Evolutionary conservation across 2,797 vertebrate species (phyloP).

Genomic region (Naso thynnoides): DNA sequence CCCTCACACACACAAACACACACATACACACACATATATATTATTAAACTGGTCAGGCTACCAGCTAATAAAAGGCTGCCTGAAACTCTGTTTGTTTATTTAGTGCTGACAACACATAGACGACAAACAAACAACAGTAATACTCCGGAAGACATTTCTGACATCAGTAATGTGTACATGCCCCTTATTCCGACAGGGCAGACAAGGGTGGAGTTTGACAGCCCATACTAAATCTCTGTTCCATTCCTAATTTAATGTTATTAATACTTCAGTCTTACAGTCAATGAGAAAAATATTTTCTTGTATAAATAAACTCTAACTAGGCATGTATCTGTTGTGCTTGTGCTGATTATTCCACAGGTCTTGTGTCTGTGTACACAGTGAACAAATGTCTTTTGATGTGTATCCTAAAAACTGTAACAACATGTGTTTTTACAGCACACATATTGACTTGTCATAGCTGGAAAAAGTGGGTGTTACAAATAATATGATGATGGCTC

Average conservation of each 20-base stretch:
- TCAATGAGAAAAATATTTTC: constrained; percentile 13
- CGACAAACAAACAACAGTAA: constrained; percentile 41
- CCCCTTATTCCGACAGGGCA: constrained; percentile 19
- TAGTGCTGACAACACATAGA: constrained; percentile 37
- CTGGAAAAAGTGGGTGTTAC: not conserved
- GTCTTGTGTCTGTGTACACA: constrained; percentile 1
- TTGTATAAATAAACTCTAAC: not conserved
- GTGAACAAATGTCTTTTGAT: not conserved
- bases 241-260: constrained; percentile 42
- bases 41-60: constrained; percentile 35
- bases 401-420: not conserved
- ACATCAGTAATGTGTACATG: constrained; percentile 43
- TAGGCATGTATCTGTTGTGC: not conserved
- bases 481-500: not conserved
- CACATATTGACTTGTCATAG: not conserved
- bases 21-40: not conserved
- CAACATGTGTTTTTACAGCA: not conserved
- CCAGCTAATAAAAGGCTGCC: constrained; percentile 36
- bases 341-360: not conserved
- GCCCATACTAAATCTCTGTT: constrained; percentile 31
- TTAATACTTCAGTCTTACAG: constrained; percentile 24
- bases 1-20: too few relatives aligned
- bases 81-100: constrained; percentile 47
- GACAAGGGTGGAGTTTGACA: constrained; percentile 32
- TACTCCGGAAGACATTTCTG: constrained; percentile 28